Base-by-base conservation (phyloP, 2,113 vertebrate genomes). In the Ceyx margarethae region DNA sequence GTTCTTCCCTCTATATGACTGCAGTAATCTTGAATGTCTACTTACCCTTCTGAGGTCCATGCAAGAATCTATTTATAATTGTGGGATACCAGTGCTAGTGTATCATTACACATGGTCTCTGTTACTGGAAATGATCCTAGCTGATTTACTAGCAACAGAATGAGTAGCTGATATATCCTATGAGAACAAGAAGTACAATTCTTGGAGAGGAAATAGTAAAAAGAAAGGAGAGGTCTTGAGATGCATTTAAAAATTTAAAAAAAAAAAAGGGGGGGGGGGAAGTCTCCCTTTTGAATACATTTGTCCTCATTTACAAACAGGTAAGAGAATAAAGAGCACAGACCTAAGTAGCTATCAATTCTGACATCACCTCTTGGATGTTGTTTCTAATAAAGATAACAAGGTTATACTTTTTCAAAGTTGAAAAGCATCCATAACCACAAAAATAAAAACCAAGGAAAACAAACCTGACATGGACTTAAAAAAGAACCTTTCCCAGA, bases 61-160 rank as follows among this genome's bases (percentile, higher is more conserved):
- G 69, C 53, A 82, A 85, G 51, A 56, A 54, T 75, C 91, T 95
- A 95, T 97, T 97, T 96, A 93, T 96, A 96, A 77, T 13, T 75
- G 76, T 90, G 71, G 67, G 76, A 95, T 67, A 76, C 67, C 86
- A 86, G 65, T 43, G n/a, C 43, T 29, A 57, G 82, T 68, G 84
- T 83, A 46, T 62, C 20, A 58, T 17, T 68, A 79, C 82, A 76
- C 7, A 8, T 28, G 67, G 46, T 56, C 53, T 76, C 54, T 87
- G 57, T 85, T 93, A 73, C 96, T 93, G 93, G 93, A 95, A 97
- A 92, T 74, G 28, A 42, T 87, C 74, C 58, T 90, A 86, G 61
- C 7, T 23, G 33, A 54, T 71, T 94, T 82, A 61, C 51, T 37
- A 74, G 79, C 37, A 68, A 53, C 53, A 62, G 26, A 40, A 28